These are phyloP conservation scores for Rotaria macrura DNA, from an alignment of 2,888 invertebrate genomes.

Conservation along the genomic window DNA sequence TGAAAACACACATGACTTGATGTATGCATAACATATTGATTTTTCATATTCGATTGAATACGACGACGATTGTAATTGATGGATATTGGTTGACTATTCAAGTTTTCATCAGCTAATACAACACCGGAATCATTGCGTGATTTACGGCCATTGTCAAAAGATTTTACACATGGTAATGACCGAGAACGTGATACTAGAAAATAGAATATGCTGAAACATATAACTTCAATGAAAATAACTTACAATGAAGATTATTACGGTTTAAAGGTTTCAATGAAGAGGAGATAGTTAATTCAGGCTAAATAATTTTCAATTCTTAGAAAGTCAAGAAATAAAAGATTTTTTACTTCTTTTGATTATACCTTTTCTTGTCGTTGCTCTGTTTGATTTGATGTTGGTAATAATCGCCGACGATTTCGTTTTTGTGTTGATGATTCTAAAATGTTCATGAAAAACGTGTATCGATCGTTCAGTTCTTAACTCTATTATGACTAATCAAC, in stretches of 20 bases:
- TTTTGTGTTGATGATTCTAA: not conserved
- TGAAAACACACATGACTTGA: not conserved
- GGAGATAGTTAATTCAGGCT: not conserved
- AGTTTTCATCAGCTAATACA: not conserved
- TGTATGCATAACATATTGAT: not conserved
- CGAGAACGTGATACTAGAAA: not conserved
- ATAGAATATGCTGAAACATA: not conserved
- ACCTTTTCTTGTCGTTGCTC: not conserved
- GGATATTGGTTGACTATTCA: not conserved
- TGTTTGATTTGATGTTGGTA: not conserved
- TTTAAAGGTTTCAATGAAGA: not conserved
- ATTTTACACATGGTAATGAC: not conserved
- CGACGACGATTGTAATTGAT: not conserved
- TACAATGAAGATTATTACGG: not conserved
- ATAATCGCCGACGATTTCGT: not conserved
- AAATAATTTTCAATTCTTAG: not conserved
- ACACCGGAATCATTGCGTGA: not conserved
- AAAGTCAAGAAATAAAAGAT: not conserved
- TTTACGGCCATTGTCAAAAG: not conserved
- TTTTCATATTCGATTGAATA: not conserved
- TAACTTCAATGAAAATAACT: not conserved
- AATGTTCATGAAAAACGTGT: not conserved
- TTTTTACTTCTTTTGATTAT: not conserved
- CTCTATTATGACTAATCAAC: too few relatives aligned
- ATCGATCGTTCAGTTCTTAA: too few relatives aligned